Evolutionary conservation across 1,140 invertebrate species (phyloP).

Genomic region (Conus betulinus): DNA sequence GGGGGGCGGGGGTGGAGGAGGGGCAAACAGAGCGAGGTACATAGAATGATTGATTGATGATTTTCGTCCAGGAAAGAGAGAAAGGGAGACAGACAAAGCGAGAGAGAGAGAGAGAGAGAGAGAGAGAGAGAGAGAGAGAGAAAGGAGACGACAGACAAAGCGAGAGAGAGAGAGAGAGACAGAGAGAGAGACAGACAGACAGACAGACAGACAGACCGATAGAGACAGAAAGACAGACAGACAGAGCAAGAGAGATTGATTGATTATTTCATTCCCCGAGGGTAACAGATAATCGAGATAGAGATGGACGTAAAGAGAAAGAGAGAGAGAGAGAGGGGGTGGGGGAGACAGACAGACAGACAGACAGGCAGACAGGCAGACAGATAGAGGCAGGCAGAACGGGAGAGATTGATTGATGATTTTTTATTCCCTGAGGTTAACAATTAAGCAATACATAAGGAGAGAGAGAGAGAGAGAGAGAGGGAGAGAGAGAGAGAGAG

Average conservation of each 20-base stretch:
- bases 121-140: not conserved
- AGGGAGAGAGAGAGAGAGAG: not conserved
- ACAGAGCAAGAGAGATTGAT: no score
- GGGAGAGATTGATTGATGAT: no score
- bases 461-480: not conserved
- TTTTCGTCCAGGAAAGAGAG: not conserved
- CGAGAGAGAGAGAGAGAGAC: not conserved
- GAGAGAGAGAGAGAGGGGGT: no score
- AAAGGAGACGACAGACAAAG: not conserved
- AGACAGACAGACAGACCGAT: not conserved
- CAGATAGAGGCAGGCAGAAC: no score
- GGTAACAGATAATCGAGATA: no score
- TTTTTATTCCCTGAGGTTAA: no score
- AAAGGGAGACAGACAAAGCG: conserved; percentile 4
- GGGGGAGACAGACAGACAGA: no score
- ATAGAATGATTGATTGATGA: not conserved
- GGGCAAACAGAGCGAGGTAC: not conserved
- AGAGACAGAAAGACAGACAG: not conserved
- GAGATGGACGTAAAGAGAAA: no score
- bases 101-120: not conserved
- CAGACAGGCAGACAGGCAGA: no score
- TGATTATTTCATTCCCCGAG: no score
- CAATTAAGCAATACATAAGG: not conserved
- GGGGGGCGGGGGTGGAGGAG: not conserved
- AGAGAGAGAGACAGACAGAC: not conserved